These are phyloP conservation scores for Falcaria lacertinaria DNA, from an alignment of 2,888 invertebrate genomes.

Conservation along the genomic window DNA sequence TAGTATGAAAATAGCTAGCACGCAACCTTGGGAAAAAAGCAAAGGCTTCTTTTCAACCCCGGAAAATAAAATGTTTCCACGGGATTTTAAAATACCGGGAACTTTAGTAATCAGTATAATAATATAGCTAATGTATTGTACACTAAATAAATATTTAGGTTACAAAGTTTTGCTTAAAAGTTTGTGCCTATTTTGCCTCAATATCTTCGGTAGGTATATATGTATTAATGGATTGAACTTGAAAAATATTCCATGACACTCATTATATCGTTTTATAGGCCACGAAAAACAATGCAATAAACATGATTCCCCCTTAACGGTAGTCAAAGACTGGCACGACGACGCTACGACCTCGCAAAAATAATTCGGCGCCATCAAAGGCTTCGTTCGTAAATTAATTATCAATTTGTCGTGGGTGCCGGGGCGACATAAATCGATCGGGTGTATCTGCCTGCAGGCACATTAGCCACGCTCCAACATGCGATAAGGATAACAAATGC, in stretches of 20 bases:
- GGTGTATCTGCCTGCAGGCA: conserved; percentile 69
- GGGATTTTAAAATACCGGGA: too few relatives aligned
- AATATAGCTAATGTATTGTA: too few relatives aligned
- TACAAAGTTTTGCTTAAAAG: too few relatives aligned
- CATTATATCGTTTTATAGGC: conserved; percentile 18
- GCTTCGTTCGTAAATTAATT: conserved; percentile 72
- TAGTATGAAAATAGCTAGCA: too few relatives aligned
- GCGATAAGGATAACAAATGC: conserved; percentile 79
- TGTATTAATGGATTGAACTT: conserved; percentile 5
- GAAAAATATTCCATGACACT: conserved; percentile 7
- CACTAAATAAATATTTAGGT: too few relatives aligned
- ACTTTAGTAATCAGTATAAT: too few relatives aligned
- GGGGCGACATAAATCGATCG: conserved; percentile 78
- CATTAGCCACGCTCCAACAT: conserved; percentile 75
- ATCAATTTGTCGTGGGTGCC: conserved; percentile 79
- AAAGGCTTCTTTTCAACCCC: too few relatives aligned
- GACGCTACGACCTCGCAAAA: conserved; percentile 50
- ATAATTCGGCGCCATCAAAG: conserved; percentile 75
- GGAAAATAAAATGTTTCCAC: too few relatives aligned
- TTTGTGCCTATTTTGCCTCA: too few relatives aligned
- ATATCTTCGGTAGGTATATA: too few relatives aligned
- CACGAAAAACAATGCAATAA: conserved; percentile 17
- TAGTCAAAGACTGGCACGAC: conserved; percentile 46
- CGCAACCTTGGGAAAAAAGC: too few relatives aligned
- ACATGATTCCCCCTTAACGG: conserved; percentile 39